These are phyloP conservation scores for Drosophila pandora DNA, from an alignment of 1,140 invertebrate genomes.

Conservation along the genomic window DNA sequence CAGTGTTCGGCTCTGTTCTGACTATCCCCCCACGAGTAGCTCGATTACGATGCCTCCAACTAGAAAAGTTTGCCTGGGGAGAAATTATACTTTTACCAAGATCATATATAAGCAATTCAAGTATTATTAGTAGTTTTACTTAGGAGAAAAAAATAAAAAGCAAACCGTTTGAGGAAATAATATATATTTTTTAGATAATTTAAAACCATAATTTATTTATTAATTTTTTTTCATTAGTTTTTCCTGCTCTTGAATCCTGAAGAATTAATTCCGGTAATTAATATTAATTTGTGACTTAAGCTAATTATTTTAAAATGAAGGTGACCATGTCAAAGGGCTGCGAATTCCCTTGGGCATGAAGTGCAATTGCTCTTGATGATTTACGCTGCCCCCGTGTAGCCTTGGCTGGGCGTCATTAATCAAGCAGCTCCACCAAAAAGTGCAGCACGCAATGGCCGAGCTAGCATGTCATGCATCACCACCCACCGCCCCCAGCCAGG, in stretches of 20 bases:
- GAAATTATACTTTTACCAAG: too few species aligned
- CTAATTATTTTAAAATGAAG: conserved; percentile 4
- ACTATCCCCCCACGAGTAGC: conserved; percentile 1
- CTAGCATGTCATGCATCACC: conserved; percentile 40
- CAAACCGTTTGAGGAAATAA: too few species aligned
- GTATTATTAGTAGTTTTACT: too few species aligned
- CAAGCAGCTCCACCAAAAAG: conserved; percentile 38
- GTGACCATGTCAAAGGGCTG: conserved; percentile 19
- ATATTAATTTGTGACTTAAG: not conserved
- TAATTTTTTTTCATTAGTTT: too few species aligned
- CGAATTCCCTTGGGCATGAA: not conserved
- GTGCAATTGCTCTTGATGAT: conserved; percentile 20
- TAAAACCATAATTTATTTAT: too few species aligned
- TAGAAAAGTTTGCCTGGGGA: too few species aligned
- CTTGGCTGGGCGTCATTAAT: conserved; percentile 61
- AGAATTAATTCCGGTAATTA: not conserved
- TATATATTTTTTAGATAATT: too few species aligned
- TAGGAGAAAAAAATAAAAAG: too few species aligned
- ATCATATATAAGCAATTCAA: too few species aligned
- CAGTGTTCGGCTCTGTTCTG: conserved; percentile 28
- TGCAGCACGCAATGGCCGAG: conserved; percentile 51
- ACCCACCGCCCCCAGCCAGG: conserved; percentile 17
- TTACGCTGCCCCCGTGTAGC: conserved; percentile 32
- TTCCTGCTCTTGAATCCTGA: too few species aligned
- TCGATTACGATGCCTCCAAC: not conserved